phyloP scores from a whole-genome alignment of 2,888 invertebrate genomes.

The Leucoma salicis region DNA sequence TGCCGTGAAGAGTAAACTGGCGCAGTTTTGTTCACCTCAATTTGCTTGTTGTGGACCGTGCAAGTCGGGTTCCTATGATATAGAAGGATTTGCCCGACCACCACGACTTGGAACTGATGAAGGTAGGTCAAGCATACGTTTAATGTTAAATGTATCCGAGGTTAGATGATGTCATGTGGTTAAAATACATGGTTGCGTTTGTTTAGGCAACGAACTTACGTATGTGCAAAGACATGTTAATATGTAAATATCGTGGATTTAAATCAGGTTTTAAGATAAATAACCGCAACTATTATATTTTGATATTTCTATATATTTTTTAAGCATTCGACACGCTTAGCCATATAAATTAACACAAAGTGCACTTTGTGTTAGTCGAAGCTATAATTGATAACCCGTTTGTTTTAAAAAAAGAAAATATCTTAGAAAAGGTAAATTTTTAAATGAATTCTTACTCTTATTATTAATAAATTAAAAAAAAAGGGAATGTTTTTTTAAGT shows the following conservation, averaged over 20 bases:
- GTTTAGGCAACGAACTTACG: conserved; percentile 17
- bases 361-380: no score
- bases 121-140: conserved; percentile 52
- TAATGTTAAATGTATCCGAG: background rate
- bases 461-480: no score
- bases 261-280: conserved; percentile 30
- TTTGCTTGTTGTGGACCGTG: conserved; percentile 49
- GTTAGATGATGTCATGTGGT: conserved; percentile 31
- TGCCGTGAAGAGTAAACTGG: conserved; percentile 60
- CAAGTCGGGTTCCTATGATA: conserved; percentile 57
- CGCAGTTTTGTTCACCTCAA: conserved; percentile 43
- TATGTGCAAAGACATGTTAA: conserved; percentile 8
- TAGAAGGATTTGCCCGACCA: conserved; percentile 66
- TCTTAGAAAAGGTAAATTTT: no score
- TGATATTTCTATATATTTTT: no score
- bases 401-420: no score
- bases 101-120: conserved; percentile 53
- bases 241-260: conserved; percentile 14
- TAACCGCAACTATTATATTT: no score
- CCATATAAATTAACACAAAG: no score
- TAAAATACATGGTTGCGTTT: conserved; percentile 11
- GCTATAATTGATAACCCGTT: no score
- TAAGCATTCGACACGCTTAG: no score
- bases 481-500: no score
- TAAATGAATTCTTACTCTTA: no score